phyloP scores from a whole-genome alignment of 30 jellyfish, hydroid and myxozoan species.

The Catostylus mosaicus region DNA sequence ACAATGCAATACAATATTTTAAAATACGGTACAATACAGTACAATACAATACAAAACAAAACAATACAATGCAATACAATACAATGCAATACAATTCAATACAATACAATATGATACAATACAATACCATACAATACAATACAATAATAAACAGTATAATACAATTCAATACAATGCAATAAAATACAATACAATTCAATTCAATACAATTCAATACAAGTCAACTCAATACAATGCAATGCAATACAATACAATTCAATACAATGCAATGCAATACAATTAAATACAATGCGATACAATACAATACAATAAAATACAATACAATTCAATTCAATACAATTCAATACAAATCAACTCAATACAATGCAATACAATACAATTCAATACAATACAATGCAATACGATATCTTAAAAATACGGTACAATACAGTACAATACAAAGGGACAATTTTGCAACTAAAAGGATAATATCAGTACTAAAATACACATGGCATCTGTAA shows the following conservation, averaged over 20 bases:
- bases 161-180: neutral
- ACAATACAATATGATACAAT: neutral
- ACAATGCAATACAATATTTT: slow-evolving; percentile 2
- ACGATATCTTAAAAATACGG: no score
- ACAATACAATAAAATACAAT: no score
- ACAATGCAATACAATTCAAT: neutral
- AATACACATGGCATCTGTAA: no score
- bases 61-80: neutral
- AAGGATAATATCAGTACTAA: no score
- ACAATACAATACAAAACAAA: neutral
- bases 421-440: no score
- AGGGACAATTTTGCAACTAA: no score
- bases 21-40: neutral
- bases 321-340: neutral
- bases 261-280: neutral
- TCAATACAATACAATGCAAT: no score
- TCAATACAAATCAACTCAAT: neutral
- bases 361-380: neutral
- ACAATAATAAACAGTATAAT: neutral
- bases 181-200: no score
- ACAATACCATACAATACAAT: no score
- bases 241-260: neutral
- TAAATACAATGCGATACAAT: no score
- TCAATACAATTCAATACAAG: neutral
- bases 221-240: no score